These are phyloP conservation scores for Dynastes tityus DNA, from an alignment of 2,888 invertebrate species.

Conservation along the genomic window DNA sequence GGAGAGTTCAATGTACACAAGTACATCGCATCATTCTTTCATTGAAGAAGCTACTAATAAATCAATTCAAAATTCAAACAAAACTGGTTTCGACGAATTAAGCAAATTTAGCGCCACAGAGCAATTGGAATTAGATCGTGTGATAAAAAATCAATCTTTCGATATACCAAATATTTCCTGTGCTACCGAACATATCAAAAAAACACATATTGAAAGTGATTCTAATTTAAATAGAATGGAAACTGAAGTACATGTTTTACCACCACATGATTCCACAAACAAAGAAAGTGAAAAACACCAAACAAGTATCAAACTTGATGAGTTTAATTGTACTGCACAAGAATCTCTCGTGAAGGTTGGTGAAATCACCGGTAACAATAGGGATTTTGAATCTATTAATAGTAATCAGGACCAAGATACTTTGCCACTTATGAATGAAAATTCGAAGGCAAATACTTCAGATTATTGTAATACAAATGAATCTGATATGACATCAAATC, in stretches of 20 bases:
- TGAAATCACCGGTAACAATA: too few relatives aligned
- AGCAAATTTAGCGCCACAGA: neutral
- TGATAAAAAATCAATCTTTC: conserved; percentile 18
- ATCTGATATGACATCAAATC: neutral
- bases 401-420: too few relatives aligned
- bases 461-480: neutral
- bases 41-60: neutral
- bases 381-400: too few relatives aligned
- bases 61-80: neutral
- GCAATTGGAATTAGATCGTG: conserved; percentile 12
- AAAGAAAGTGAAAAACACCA: neutral
- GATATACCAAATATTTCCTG: conserved; percentile 17
- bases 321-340: neutral
- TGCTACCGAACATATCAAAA: neutral
- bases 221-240: neutral
- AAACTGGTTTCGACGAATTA: neutral
- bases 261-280: neutral
- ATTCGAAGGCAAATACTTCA: neutral
- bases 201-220: neutral
- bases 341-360: too few relatives aligned
- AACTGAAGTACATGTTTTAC: neutral
- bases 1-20: conserved; percentile 37
- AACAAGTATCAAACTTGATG: neutral
- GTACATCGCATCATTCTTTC: conserved; percentile 28
- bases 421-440: neutral